phyloP scores from a whole-genome alignment of 2,113 vertebrate genomes.

The Hypanus sabinus region DNA sequence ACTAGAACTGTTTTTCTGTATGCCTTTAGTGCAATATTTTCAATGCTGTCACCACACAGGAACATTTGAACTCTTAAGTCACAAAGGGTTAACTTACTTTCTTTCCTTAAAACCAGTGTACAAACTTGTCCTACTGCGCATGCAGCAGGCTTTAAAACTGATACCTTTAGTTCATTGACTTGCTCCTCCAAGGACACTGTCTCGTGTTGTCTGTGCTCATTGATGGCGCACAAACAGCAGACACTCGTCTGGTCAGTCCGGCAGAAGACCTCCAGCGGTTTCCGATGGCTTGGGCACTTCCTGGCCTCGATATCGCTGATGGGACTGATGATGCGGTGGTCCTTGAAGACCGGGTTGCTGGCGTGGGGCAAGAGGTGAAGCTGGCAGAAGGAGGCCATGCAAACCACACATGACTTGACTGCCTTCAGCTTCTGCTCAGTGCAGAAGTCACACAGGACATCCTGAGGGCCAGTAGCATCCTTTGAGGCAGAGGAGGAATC shows the following conservation, averaged over 20 bases:
- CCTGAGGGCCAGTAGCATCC: not conserved
- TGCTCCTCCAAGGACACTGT: constrained; percentile 60
- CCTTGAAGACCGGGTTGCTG: not conserved
- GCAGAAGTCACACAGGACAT: constrained; percentile 34
- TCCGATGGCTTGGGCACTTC: constrained; percentile 63
- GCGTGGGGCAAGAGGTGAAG: not conserved
- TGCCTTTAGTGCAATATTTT: not conserved
- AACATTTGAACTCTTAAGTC: not conserved
- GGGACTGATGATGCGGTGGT: not conserved
- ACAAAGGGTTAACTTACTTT: not conserved
- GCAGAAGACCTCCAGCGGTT: constrained; percentile 64
- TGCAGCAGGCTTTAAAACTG: not conserved
- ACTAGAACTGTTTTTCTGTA: not conserved
- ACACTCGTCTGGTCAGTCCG: constrained; percentile 61
- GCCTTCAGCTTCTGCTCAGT: constrained; percentile 5
- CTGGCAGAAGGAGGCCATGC: constrained; percentile 36
- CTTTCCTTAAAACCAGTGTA: not conserved
- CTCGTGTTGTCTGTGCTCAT: constrained; percentile 64
- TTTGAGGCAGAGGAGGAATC: not conserved
- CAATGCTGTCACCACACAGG: not conserved
- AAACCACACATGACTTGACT: constrained; percentile 29
- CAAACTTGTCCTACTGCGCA: not conserved
- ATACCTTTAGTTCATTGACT: constrained; percentile 44
- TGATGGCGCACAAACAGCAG: constrained; percentile 65
- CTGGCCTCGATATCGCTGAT: constrained; percentile 61